These are phyloP conservation scores for Leptinotarsa undecemlineata DNA, from an alignment of 1,140 invertebrate genomes.

Conservation along the genomic window DNA sequence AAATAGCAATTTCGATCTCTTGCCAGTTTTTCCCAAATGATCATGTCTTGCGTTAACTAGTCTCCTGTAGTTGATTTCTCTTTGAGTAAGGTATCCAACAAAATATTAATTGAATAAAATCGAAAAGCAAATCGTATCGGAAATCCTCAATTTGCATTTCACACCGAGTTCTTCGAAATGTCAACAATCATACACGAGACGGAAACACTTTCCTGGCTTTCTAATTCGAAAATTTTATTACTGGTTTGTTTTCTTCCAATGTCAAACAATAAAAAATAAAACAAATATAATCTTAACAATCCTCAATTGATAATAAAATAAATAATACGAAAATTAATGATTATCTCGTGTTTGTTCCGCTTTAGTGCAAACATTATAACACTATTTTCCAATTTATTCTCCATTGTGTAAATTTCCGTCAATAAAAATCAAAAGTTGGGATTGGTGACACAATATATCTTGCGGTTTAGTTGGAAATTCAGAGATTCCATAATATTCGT, in stretches of 20 bases:
- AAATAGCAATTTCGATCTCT: too few species aligned
- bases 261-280: constrained; percentile 20
- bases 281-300: constrained; percentile 19
- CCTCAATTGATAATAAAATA: constrained; percentile 26
- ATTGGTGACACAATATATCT: constrained; percentile 1
- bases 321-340: constrained; percentile 25
- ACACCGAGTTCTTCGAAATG: background rate
- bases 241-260: constrained; percentile 16
- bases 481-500: background rate
- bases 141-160: constrained; percentile 17
- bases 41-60: too few species aligned
- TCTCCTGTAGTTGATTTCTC: too few species aligned
- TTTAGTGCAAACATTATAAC: constrained; percentile 25
- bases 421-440: constrained; percentile 8
- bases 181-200: background rate
- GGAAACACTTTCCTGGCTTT: constrained; percentile 5
- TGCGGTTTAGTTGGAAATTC: background rate
- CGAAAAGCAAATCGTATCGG: background rate
- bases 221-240: constrained; percentile 22
- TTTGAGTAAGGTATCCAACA: too few species aligned
- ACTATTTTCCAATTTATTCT: constrained; percentile 26
- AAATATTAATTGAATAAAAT: too few species aligned
- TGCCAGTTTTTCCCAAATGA: too few species aligned
- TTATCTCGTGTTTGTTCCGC: constrained; percentile 27
- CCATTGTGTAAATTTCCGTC: constrained; percentile 25